phyloP scores from a whole-genome alignment of 2,113 vertebrate species.

The Camelus dromedarius region DNA sequence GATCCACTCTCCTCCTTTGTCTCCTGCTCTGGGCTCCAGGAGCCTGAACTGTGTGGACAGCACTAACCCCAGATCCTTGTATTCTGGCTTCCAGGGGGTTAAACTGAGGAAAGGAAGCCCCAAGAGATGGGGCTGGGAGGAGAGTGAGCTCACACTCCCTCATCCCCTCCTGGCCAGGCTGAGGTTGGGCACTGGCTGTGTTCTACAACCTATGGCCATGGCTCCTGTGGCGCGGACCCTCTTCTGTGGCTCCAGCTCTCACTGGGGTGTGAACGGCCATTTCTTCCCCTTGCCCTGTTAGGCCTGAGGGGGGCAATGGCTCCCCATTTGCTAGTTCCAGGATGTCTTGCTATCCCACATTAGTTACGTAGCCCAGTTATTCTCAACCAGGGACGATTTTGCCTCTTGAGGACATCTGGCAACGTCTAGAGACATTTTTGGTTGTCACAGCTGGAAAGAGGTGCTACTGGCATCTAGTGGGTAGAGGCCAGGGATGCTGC shows the following conservation, averaged over 20 bases:
- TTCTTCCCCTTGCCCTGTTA: background rate
- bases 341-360: background rate
- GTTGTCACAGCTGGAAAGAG: background rate
- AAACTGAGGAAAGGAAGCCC: background rate
- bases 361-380: background rate
- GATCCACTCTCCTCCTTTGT: background rate
- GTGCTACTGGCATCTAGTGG: background rate
- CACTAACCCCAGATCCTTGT: background rate
- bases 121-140: background rate
- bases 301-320: background rate
- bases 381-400: background rate
- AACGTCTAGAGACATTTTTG: background rate
- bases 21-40: background rate
- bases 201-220: background rate
- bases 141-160: background rate
- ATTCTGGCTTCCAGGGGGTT: background rate
- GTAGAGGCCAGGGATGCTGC: background rate
- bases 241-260: background rate
- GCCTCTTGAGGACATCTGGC: background rate
- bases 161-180: background rate
- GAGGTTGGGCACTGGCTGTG: background rate
- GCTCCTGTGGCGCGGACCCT: background rate
- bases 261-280: background rate
- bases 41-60: accelerated
- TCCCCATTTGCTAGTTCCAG: background rate